Conservation (phyloP, 1,140 invertebrate genomes). For the Phocides pigmalion region DNA sequence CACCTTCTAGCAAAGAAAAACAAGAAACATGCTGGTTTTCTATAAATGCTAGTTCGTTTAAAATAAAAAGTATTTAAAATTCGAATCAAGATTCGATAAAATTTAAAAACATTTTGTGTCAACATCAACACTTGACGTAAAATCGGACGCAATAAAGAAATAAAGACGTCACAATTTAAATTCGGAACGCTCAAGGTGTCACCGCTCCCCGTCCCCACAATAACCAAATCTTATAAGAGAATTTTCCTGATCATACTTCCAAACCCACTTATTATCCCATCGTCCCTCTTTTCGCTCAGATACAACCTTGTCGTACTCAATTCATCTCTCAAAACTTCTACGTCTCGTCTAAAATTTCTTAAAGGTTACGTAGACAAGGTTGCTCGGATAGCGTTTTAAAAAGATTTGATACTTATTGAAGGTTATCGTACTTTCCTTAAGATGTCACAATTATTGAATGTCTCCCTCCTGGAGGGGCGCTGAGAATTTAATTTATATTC, state of each 20-base stretch:
- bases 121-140: conserved; percentile 5
- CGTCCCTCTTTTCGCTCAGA: conserved; percentile 31
- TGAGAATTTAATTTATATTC: conserved; percentile 24
- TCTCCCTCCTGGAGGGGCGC: conserved; percentile 24
- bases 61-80: too few relatives aligned
- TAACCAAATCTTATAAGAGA: conserved; percentile 47
- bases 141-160: conserved; percentile 3
- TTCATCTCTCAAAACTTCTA: conserved; percentile 2
- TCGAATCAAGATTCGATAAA: too few relatives aligned
- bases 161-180: conserved; percentile 40
- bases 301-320: conserved; percentile 39
- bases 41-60: too few relatives aligned
- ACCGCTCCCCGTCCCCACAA: conserved; percentile 36
- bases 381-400: conserved; percentile 31
- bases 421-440: conserved; percentile 35
- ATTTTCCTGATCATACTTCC: conserved; percentile 48
- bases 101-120: not conserved
- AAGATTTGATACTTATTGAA: conserved; percentile 32
- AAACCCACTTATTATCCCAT: conserved; percentile 50
- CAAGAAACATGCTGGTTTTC: too few relatives aligned
- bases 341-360: not conserved
- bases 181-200: conserved; percentile 35
- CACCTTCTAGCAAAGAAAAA: too few relatives aligned
- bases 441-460: conserved; percentile 44
- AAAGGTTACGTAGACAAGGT: conserved; percentile 24